Base-by-base conservation (phyloP, 2,888 invertebrate genomes). In the Subacronicta megacephala region DNA sequence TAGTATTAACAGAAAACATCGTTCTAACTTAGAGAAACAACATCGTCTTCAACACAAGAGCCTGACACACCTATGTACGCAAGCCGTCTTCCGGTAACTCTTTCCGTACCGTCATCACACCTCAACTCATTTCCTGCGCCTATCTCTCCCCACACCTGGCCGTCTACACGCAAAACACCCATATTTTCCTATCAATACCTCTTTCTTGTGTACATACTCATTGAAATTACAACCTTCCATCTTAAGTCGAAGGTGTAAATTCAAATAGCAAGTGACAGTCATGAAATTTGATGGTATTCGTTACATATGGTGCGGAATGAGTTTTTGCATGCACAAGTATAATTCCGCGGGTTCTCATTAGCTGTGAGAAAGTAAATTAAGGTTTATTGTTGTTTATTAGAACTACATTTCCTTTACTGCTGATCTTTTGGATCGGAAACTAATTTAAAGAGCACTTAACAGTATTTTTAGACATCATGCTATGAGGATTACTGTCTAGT, bases 111-210 rank as follows among this genome's bases (percentile, higher is more conserved):
- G 54, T 53, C 69, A 62, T 72, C 72, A 77, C 59, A 59, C 40
- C 62, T 66, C 62, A 56, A 56, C 74, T 72, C 74, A 77, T 78
- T 75, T 75, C 74, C 73, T 56, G 61, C 36, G 49, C 74, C 66
- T 65, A 76, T 71, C 76, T 67, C 68, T 67, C 42, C 59, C 62
- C 62, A 51, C 82, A 82, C 82, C 82, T 82, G 79, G 76, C 66
- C 66, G 47, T 70, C 73, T 74, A 80, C 82, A 83, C 81, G 83
- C 79, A 68, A 83, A 84, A 85, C 80, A 80, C 80, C 79, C 78
- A 85, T 84, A 87, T 87, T 88, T 83, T 84, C 80, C 84, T 84
- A 81, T 82, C 78, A 80, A 81, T 80, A 73, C 72, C 62, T 78
- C 55, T 73, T 77, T 72, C 67, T 66, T 62, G 29, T 56, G 4